Base-by-base conservation (phyloP, 2,888 invertebrate genomes). In the Agelastica alni region DNA sequence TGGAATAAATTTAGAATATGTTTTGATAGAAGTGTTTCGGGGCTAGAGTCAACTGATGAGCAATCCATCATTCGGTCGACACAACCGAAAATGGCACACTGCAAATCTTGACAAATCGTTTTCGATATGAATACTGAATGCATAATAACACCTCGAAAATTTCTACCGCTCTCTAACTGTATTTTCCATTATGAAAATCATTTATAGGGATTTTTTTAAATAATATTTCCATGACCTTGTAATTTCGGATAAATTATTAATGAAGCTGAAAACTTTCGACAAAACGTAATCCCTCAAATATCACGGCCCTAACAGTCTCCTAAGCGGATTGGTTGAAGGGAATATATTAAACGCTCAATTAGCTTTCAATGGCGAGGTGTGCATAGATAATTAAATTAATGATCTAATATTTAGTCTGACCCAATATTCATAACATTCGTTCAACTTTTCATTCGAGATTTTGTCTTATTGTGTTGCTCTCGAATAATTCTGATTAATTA, bases 41-140 rank as follows among this genome's bases (percentile, higher is more conserved):
- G 72, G 73, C 66, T 70, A 70, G 67, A 72, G 71, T 71, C 68
- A 69, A 68, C 70, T 66, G 62, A 63, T 65, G 60, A 63, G 67
- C 71, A 68, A 76, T 75, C 75, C 71, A 76, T 76, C 76, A 75
- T 72, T 63, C 65, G 62, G 61, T 62, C 65, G 66, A 67, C 63
- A 69, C 67, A 62, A 49, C 61, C 58, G 66, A 66, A 66, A 68
- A 66, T 69, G 71, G 67, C 70, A 71, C 56, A 68, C 67, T 72
- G 71, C 70, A 76, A 74, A 76, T 76, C 76, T 72, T 75, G 75
- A 76, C 76, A 75, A 76, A 76, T 76, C 74, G 74, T 70, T 75
- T 70, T 71, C 68, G 71, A 70, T 75, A 75, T 73, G 71, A 75
- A 74, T 74, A 67, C 70, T 64, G 75, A 75, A 73, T 73, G 69